phyloP scores from a whole-genome alignment of 2,888 invertebrate genomes.

The Pammene aurita region DNA sequence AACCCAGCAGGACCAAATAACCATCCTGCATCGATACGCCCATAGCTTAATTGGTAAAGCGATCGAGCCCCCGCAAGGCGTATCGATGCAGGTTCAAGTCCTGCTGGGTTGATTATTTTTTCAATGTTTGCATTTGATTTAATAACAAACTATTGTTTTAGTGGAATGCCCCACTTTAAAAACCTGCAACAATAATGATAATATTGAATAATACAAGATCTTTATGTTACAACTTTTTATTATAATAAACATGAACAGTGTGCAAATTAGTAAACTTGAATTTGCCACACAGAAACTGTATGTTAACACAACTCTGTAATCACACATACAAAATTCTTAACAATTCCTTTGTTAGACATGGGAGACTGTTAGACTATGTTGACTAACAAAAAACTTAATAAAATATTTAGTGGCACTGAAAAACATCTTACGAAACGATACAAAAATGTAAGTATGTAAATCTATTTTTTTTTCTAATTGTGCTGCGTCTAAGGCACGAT shows the following conservation, averaged over 20 bases:
- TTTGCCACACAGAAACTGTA: constrained; percentile 59
- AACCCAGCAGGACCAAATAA: too few relatives aligned
- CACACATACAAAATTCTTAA: constrained; percentile 59
- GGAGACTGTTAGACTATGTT: constrained; percentile 62
- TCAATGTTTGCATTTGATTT: too few relatives aligned
- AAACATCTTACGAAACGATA: constrained; percentile 48
- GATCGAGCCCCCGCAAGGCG: too few relatives aligned
- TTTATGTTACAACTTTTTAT: constrained; percentile 66
- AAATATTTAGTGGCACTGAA: constrained; percentile 71
- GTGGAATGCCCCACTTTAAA: too few relatives aligned
- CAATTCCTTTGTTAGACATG: constrained; percentile 58
- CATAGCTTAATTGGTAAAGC: too few relatives aligned
- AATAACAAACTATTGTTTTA: too few relatives aligned
- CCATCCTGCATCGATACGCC: too few relatives aligned
- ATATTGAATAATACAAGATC: constrained; percentile 8
- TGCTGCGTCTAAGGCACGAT: constrained; percentile 70
- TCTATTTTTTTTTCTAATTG: constrained; percentile 58
- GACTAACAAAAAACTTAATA: constrained; percentile 64
- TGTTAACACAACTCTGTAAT: constrained; percentile 52
- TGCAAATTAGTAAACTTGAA: constrained; percentile 73
- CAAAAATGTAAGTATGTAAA: constrained; percentile 52
- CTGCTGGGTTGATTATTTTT: too few relatives aligned
- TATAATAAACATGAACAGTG: constrained; percentile 80
- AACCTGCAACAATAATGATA: too few relatives aligned
- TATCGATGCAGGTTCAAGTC: too few relatives aligned